Evolutionary conservation across 2,113 vertebrate species (phyloP).

Genomic region (Kryptolebias marmoratus): DNA sequence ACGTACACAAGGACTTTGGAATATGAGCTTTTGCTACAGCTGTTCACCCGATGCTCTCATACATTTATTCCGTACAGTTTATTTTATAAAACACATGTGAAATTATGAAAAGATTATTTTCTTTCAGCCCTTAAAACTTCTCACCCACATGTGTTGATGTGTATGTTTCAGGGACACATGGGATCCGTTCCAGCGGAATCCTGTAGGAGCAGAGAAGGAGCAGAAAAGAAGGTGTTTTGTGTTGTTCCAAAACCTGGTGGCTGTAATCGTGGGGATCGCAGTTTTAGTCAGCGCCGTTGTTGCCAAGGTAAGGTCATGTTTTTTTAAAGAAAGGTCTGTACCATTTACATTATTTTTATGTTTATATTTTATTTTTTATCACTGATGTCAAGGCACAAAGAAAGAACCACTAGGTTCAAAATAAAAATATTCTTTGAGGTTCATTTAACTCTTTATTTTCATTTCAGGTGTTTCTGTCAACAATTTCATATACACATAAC

Average conservation of each 20-base stretch:
- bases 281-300: slow-evolving; percentile 74
- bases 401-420: background rate
- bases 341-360: too few relatives aligned
- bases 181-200: slow-evolving; percentile 84
- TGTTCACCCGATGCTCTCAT: background rate
- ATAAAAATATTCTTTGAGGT: too few relatives aligned
- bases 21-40: background rate
- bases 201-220: slow-evolving; percentile 81
- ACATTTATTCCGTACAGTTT: background rate
- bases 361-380: background rate
- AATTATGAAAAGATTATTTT: background rate
- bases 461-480: too few relatives aligned
- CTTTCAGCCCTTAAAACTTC: background rate
- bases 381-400: background rate
- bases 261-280: slow-evolving; percentile 74
- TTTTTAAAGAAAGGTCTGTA: too few relatives aligned
- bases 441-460: too few relatives aligned
- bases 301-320: slow-evolving; percentile 71
- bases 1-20: background rate
- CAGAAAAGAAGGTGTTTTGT: slow-evolving; percentile 70
- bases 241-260: slow-evolving; percentile 74
- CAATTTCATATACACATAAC: too few relatives aligned
- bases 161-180: slow-evolving; percentile 76
- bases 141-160: background rate
- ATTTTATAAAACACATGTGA: background rate